phyloP scores from a whole-genome alignment of 1,140 invertebrate genomes.

The Sogatella furcifera region DNA sequence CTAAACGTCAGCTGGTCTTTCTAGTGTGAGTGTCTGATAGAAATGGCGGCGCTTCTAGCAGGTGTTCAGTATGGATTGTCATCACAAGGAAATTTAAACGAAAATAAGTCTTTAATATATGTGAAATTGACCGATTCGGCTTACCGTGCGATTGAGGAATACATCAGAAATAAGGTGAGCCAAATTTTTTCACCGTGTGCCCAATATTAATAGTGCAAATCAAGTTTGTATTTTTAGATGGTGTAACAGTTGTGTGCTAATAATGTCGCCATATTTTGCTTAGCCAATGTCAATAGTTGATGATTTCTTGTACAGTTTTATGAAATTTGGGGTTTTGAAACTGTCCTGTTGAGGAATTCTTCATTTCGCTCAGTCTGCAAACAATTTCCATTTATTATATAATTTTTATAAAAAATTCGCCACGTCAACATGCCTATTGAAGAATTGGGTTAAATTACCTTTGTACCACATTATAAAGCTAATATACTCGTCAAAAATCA shows the following conservation, averaged over 20 bases:
- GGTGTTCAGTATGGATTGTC: slow-evolving; percentile 91
- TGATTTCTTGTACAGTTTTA: not conserved
- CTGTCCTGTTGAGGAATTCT: not conserved
- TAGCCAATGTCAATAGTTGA: slow-evolving; percentile 6
- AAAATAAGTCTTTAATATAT: slow-evolving; percentile 82
- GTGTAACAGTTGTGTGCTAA: slow-evolving; percentile 20
- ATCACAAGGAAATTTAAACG: slow-evolving; percentile 72
- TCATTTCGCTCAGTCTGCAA: not conserved
- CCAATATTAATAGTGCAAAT: not conserved
- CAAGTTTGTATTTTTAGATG: slow-evolving; percentile 14
- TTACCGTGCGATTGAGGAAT: slow-evolving; percentile 81
- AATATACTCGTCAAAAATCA: too few species aligned
- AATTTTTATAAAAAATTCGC: slow-evolving; percentile 4
- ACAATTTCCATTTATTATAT: not conserved
- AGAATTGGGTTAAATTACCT: slow-evolving; percentile 14
- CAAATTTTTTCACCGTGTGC: slow-evolving; percentile 9
- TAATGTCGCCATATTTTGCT: slow-evolving; percentile 25
- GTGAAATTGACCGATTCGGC: slow-evolving; percentile 92
- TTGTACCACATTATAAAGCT: not conserved
- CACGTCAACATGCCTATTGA: slow-evolving; percentile 15
- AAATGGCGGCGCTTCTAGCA: slow-evolving; percentile 90
- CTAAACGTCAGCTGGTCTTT: slow-evolving; percentile 30
- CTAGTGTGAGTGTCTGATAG: slow-evolving; percentile 35
- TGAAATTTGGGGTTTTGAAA: not conserved
- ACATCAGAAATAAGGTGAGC: slow-evolving; percentile 73